A percentile compares a stretch with the other conserved stretches of the same genome.
Evolutionary conservation across 2,797 vertebrate species (phyloP).

Genomic region (Channallabes apus): DNA sequence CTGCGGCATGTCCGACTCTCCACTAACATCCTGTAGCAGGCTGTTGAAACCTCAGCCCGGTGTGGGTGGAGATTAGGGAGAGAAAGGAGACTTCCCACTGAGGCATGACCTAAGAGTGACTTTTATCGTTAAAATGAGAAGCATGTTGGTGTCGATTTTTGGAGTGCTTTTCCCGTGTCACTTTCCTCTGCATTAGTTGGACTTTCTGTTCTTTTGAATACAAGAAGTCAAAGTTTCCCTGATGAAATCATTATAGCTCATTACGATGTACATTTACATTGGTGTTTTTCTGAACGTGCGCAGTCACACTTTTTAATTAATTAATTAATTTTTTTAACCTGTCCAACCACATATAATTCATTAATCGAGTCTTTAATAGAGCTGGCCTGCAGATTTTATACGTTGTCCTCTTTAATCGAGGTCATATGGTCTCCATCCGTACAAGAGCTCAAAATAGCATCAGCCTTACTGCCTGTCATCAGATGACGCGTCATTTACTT

Average conservation of each 20-base stretch:
- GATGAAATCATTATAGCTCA: background rate
- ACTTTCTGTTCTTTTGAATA: background rate
- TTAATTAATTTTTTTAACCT: background rate
- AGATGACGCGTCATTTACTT: conserved; percentile 16
- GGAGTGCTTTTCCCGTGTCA: background rate
- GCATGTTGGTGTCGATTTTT: background rate
- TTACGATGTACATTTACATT: background rate
- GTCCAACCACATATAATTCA: background rate
- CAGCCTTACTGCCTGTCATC: conserved; percentile 3
- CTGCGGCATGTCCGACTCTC: conserved; percentile 49
- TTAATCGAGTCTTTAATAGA: background rate
- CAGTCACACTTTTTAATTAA: background rate
- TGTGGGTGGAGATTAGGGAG: background rate
- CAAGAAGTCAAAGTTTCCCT: background rate
- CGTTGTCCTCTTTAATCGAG: background rate
- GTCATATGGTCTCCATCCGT: background rate
- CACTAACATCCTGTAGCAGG: conserved; percentile 41
- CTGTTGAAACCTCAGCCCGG: conserved; percentile 22
- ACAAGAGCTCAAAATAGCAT: conserved; percentile 15
- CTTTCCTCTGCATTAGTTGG: background rate
- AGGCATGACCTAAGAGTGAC: background rate
- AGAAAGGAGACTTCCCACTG: conserved; percentile 13
- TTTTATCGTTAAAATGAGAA: background rate
- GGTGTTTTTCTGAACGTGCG: too few relatives aligned
- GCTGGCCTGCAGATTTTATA: background rate